These are phyloP conservation scores for Ditula angustiorana DNA, from an alignment of 2,888 invertebrate species.

Conservation along the genomic window DNA sequence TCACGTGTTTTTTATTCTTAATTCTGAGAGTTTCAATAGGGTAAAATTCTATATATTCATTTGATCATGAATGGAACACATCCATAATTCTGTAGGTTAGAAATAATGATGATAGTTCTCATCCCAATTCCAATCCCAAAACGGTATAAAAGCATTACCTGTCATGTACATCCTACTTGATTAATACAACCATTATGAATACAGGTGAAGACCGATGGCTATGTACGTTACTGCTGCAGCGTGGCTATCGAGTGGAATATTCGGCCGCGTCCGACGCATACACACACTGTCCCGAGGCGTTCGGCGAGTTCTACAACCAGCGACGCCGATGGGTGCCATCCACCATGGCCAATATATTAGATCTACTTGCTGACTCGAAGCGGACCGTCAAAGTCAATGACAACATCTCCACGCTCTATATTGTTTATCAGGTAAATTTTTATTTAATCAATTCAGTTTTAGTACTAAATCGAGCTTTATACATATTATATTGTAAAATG, in stretches of 20 bases:
- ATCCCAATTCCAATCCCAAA: too few species aligned
- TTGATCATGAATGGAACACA: too few species aligned
- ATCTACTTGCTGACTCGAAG: constrained; percentile 92
- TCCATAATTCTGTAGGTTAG: too few species aligned
- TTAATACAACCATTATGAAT: not conserved
- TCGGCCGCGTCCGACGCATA: constrained; percentile 98
- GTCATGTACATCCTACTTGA: too few species aligned
- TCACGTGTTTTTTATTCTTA: not conserved
- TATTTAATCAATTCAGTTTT: too few species aligned
- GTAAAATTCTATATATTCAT: too few species aligned
- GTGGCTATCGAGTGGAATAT: constrained; percentile 97
- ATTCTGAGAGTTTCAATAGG: too few species aligned
- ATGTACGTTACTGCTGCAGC: constrained; percentile 95
- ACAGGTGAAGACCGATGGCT: constrained; percentile 98
- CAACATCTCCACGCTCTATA: constrained; percentile 93
- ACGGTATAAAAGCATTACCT: too few species aligned
- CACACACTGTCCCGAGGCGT: constrained; percentile 96
- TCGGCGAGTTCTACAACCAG: constrained; percentile 97
- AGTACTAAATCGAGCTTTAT: too few species aligned
- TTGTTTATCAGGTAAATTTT: constrained; percentile 86
- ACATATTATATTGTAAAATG: too few species aligned
- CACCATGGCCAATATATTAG: constrained; percentile 97
- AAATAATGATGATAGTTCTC: too few species aligned
- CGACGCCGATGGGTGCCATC: constrained; percentile 98
- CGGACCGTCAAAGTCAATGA: constrained; percentile 93